Evolutionary conservation across 37 sponge, comb jelly and placozoan species (phyloP).

Genomic region (Halisarca cf. caerulea): DNA sequence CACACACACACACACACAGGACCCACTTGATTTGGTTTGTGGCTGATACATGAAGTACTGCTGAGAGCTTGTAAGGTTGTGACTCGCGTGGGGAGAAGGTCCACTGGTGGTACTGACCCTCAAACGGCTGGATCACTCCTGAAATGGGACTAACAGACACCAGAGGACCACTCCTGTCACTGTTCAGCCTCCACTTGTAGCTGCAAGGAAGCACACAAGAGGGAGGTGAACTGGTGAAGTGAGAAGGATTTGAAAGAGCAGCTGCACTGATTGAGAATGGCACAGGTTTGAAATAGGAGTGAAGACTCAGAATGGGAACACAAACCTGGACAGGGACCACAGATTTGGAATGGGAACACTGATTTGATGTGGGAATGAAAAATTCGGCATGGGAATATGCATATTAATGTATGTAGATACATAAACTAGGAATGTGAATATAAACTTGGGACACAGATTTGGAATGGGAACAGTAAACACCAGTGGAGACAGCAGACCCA

Average conservation of each 20-base stretch:
- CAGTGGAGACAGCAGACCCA: too few species aligned
- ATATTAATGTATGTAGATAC: background rate
- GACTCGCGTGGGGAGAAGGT: constrained; percentile 48
- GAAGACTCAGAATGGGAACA: too few species aligned
- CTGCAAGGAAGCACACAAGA: too few species aligned
- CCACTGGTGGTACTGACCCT: constrained; percentile 55
- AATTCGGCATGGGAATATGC: background rate
- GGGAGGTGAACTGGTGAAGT: too few species aligned
- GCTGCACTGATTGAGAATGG: too few species aligned
- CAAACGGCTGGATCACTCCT: background rate
- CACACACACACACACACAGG: background rate
- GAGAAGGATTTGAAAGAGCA: too few species aligned
- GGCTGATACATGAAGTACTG: background rate
- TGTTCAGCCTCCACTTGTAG: constrained; percentile 48
- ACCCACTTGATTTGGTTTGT: background rate
- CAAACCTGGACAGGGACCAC: too few species aligned
- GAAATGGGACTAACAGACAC: background rate
- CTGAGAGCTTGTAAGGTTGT: constrained; percentile 17
- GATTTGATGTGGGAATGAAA: background rate
- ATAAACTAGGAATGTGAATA: too few species aligned
- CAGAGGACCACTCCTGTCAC: background rate
- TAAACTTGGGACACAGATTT: too few species aligned
- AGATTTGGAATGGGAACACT: background rate
- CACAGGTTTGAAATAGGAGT: too few species aligned
- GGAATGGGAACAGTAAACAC: too few species aligned